These are phyloP conservation scores for Sinopyrophorus schimmeli DNA, from an alignment of 2,888 invertebrate genomes.

Conservation along the genomic window DNA sequence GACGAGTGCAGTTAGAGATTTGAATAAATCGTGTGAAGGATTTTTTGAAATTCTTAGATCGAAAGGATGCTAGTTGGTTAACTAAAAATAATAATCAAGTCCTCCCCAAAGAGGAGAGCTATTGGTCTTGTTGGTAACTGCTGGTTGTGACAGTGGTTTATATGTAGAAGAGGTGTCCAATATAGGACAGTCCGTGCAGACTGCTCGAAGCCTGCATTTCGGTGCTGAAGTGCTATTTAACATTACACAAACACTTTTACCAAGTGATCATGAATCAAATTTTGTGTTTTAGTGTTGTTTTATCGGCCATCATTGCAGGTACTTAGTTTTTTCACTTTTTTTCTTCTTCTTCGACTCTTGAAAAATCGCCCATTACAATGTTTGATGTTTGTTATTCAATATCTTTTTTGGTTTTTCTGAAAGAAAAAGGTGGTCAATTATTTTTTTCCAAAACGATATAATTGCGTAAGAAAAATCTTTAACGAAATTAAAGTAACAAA, in stretches of 20 bases:
- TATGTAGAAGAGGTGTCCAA: slow-evolving; percentile 46
- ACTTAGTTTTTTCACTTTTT: slow-evolving; percentile 11
- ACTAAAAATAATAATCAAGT: slow-evolving; percentile 1
- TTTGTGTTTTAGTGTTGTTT: slow-evolving; percentile 41
- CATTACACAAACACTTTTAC: too few species aligned
- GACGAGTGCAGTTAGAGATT: too few species aligned
- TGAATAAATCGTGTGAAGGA: too few species aligned
- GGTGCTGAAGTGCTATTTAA: slow-evolving; percentile 27
- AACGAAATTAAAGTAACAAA: too few species aligned
- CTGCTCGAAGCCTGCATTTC: slow-evolving; percentile 30
- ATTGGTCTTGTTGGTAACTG: slow-evolving; percentile 28
- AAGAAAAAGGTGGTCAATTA: too few species aligned
- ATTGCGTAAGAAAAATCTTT: too few species aligned
- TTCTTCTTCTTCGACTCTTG: too few species aligned
- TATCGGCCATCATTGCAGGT: slow-evolving; percentile 42
- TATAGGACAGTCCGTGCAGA: slow-evolving; percentile 50
- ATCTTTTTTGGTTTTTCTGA: too few species aligned
- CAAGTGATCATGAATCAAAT: slow-evolving; percentile 41
- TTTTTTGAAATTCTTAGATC: neutral
- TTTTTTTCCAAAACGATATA: too few species aligned
- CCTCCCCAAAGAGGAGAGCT: slow-evolving; percentile 11
- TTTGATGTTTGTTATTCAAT: too few species aligned
- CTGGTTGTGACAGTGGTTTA: slow-evolving; percentile 35
- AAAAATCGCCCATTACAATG: too few species aligned
- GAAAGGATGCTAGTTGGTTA: slow-evolving; percentile 6